phyloP scores from a whole-genome alignment of 1,140 invertebrate species.

The Megalopta genalis region DNA sequence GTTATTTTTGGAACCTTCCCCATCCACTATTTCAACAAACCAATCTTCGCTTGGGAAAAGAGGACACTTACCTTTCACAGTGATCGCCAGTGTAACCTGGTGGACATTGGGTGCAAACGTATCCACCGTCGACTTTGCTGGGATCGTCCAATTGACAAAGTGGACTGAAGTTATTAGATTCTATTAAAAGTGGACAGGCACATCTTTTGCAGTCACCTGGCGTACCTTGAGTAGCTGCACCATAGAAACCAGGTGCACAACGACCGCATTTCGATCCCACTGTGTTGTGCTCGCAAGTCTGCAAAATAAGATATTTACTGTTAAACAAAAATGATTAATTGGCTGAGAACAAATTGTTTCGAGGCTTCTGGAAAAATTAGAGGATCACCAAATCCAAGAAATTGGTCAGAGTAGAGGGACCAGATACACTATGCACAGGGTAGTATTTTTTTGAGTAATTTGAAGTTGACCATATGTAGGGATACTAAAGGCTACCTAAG shows the following conservation, averaged over 20 bases:
- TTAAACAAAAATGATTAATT: not conserved
- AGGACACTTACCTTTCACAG: slow-evolving; percentile 89
- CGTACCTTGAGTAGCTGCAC: slow-evolving; percentile 89
- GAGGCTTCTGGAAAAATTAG: too few species aligned
- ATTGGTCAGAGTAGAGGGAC: too few species aligned
- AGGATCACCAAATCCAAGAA: too few species aligned
- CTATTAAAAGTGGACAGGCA: slow-evolving; percentile 89
- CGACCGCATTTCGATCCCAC: slow-evolving; percentile 89
- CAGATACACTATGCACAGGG: too few species aligned
- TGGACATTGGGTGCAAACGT: slow-evolving; percentile 94
- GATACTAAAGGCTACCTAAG: too few species aligned
- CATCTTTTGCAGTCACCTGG: slow-evolving; percentile 91
- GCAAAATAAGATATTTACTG: not conserved
- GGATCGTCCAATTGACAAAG: slow-evolving; percentile 87
- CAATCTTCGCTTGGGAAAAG: too few species aligned
- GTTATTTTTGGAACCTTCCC: too few species aligned
- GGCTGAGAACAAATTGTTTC: too few species aligned
- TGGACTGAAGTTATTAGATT: slow-evolving; percentile 93
- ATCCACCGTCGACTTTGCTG: slow-evolving; percentile 82
- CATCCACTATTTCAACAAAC: too few species aligned
- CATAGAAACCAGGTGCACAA: slow-evolving; percentile 94
- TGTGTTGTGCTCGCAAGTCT: slow-evolving; percentile 87
- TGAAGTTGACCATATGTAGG: too few species aligned
- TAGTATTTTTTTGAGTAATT: too few species aligned
- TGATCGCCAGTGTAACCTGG: slow-evolving; percentile 94